Percentiles rank a stretch among this genome's conserved stretches.
Conservation (phyloP, 1,140 invertebrate species). For the Lethocerus indicus region DNA sequence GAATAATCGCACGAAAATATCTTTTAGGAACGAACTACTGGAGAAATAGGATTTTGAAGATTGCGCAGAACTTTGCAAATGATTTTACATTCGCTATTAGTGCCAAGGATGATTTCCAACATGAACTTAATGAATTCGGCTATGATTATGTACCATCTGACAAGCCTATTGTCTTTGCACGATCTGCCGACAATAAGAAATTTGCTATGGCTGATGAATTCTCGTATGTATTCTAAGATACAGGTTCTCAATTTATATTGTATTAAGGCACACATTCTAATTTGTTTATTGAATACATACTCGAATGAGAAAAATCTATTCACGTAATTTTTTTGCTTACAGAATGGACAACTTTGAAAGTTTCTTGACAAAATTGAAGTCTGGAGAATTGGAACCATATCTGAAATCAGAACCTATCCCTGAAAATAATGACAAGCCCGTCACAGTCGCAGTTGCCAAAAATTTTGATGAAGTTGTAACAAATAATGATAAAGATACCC, state of each 20-base stretch:
- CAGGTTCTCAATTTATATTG: background rate
- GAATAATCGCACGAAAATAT: too few species aligned
- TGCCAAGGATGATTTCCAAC: conserved; percentile 82
- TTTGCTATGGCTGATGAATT: conserved; percentile 84
- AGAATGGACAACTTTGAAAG: conserved; percentile 70
- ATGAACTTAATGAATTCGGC: conserved; percentile 88
- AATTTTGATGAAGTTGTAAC: conserved; percentile 93
- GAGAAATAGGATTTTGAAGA: conserved; percentile 92
- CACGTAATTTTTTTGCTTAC: conserved; percentile 20
- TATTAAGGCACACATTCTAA: background rate
- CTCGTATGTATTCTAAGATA: conserved; percentile 34
- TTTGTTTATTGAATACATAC: conserved; percentile 2
- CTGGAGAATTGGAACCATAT: conserved; percentile 74
- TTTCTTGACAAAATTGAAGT: conserved; percentile 78
- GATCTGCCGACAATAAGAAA: conserved; percentile 70
- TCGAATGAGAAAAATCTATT: background rate
- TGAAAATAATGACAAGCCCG: conserved; percentile 62
- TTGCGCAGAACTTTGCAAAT: conserved; percentile 68
- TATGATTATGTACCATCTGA: conserved; percentile 72
- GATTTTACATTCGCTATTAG: conserved; percentile 78
- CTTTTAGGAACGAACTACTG: conserved; percentile 90
- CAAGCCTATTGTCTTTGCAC: conserved; percentile 75
- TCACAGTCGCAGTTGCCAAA: conserved; percentile 86
- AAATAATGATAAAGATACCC: conserved; percentile 79
- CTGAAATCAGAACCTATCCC: conserved; percentile 92